These are phyloP conservation scores for Metridium senile DNA, from an alignment of 92 coral and sea anemone species.

Conservation along the genomic window DNA sequence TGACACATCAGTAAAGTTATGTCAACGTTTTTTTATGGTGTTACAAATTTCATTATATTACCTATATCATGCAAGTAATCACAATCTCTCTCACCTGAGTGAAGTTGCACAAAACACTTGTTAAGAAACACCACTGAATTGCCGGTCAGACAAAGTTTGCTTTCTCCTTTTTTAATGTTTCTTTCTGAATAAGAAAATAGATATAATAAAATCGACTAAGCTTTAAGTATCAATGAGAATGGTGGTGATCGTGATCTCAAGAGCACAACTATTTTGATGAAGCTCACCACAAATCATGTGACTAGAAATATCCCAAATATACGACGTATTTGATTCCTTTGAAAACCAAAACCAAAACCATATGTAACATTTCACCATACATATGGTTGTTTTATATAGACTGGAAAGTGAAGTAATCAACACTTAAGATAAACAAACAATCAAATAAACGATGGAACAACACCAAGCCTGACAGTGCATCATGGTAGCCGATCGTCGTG, in stretches of 20 bases:
- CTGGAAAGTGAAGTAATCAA: neutral
- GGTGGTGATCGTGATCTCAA: neutral
- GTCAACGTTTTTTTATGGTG: too few species aligned
- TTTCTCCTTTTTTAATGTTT: constrained; percentile 61
- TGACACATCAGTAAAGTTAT: too few species aligned
- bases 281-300: neutral
- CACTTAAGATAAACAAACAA: neutral
- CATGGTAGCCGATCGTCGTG: neutral
- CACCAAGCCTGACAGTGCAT: neutral
- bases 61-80: too few species aligned
- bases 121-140: constrained; percentile 79
- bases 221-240: neutral
- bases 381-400: neutral
- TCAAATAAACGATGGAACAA: neutral
- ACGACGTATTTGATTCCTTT: too few species aligned
- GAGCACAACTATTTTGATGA: neutral
- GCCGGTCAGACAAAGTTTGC: constrained; percentile 82
- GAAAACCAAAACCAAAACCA: too few species aligned
- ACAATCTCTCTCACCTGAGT: constrained; percentile 73
- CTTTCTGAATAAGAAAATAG: constrained; percentile 50
- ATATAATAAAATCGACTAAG: neutral
- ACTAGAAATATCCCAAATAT: too few species aligned
- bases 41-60: too few species aligned
- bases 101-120: constrained; percentile 71
- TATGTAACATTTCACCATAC: too few species aligned